Evolutionary conservation across 2,113 vertebrate species (phyloP).

Genomic region (Sus scrofa): T2T-Sscrofa CM000816.6:3621501-3622000

Average conservation of each 20-base stretch:
- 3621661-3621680: neutral
- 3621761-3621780: too few species aligned
- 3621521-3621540: accelerated
- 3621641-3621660: neutral
- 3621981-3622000: accelerated
- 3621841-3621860: too few species aligned
- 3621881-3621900: too few species aligned
- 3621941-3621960: neutral
- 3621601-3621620: neutral
- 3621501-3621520: neutral
- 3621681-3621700: too few species aligned
- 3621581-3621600: neutral
- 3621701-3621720: too few species aligned
- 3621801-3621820: too few species aligned
- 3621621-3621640: neutral
- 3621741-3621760: too few species aligned
- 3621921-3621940: neutral
- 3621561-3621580: neutral
- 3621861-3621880: too few species aligned
- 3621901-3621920: too few species aligned
- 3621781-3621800: too few species aligned
- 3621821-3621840: too few species aligned
- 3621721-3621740: too few species aligned
- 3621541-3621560: accelerated
- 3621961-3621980: neutral